A percentile compares a stretch with the other conserved stretches of the same genome.
Conservation (phyloP, 1,140 invertebrate species). For the Halotydeus destructor region DNA sequence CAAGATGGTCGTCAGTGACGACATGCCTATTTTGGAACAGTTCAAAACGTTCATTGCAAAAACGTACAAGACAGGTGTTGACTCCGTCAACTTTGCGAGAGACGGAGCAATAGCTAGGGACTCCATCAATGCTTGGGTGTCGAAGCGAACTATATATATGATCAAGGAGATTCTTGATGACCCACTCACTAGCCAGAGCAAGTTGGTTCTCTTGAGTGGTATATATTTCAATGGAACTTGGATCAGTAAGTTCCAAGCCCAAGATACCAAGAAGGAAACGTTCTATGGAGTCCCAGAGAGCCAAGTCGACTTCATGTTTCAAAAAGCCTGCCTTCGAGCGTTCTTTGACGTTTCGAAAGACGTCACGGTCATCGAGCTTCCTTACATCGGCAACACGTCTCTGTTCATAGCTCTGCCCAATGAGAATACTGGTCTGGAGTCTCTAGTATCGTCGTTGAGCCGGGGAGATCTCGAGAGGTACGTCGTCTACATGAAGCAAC, state of each 20-base stretch:
- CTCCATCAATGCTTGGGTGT: slow-evolving; percentile 56
- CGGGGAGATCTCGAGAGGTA: slow-evolving; percentile 15
- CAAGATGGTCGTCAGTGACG: no score
- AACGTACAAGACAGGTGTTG: slow-evolving; percentile 33
- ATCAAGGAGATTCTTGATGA: slow-evolving; percentile 39
- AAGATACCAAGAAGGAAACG: slow-evolving; percentile 30
- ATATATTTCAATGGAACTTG: slow-evolving; percentile 68
- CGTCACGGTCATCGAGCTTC: neutral
- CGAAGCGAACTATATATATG: slow-evolving; percentile 43
- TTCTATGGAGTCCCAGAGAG: slow-evolving; percentile 33
- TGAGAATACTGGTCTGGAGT: slow-evolving; percentile 13
- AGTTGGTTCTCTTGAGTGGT: slow-evolving; percentile 52
- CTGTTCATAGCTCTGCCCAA: slow-evolving; percentile 1
- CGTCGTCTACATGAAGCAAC: no score
- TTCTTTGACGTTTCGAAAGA: slow-evolving; percentile 29
- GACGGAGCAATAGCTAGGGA: slow-evolving; percentile 32
- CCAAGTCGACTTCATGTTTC: no score
- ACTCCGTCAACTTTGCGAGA: slow-evolving; percentile 37
- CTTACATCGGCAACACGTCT: neutral
- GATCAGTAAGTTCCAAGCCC: slow-evolving; percentile 41
- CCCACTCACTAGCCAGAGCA: slow-evolving; percentile 31
- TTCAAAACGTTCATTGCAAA: no score
- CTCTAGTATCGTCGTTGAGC: slow-evolving; percentile 18
- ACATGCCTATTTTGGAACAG: no score
- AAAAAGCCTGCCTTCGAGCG: neutral